phyloP scores from a whole-genome alignment of 2,113 vertebrate genomes.

The Cyphomyrus discorhynchus region DNA sequence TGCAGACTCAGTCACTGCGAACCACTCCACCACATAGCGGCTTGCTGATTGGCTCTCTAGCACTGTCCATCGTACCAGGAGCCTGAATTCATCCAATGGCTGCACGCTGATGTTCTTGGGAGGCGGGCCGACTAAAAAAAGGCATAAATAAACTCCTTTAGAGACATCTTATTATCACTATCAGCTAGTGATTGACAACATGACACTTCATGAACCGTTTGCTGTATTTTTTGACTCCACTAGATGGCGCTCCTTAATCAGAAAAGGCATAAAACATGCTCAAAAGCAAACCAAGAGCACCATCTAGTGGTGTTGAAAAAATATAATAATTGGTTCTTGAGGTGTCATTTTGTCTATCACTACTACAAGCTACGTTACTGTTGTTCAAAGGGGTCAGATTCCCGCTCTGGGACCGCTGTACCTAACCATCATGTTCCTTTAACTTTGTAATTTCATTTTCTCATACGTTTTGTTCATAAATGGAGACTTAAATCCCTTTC shows the following conservation, averaged over 20 bases:
- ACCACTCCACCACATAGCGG: constrained; percentile 57
- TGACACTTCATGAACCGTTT: background rate
- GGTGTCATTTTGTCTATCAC: background rate
- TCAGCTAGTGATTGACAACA: background rate
- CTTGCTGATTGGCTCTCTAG: constrained; percentile 8
- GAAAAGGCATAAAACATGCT: background rate
- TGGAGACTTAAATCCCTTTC: background rate
- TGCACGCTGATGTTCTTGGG: constrained; percentile 21
- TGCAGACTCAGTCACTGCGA: constrained; percentile 22
- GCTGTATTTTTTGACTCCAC: background rate
- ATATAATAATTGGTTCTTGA: background rate
- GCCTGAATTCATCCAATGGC: constrained; percentile 33
- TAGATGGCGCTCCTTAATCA: background rate
- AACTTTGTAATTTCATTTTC: background rate
- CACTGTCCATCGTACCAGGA: constrained; percentile 44
- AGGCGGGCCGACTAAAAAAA: constrained; percentile 28
- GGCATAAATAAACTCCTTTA: background rate
- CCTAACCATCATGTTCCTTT: background rate
- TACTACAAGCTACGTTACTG: background rate
- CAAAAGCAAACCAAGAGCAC: background rate
- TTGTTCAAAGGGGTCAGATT: background rate
- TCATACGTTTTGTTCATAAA: background rate
- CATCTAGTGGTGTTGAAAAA: background rate
- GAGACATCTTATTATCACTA: background rate
- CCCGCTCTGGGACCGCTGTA: too few species aligned